phyloP scores from a whole-genome alignment of 2,888 invertebrate genomes.

The Horisme vitalbata region DNA sequence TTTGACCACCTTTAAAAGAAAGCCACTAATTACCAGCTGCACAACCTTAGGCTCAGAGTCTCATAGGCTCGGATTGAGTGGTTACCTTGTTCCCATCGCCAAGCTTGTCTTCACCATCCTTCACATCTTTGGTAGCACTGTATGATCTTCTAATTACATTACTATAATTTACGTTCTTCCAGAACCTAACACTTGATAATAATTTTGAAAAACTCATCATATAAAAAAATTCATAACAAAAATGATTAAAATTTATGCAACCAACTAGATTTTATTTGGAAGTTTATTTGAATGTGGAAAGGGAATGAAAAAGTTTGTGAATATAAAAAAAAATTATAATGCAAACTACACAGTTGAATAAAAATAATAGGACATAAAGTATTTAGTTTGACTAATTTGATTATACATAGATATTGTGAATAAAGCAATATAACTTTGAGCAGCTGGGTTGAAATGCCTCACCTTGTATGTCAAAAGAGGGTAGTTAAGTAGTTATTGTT shows the following conservation, averaged over 20 bases:
- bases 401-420: too few species aligned
- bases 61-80: not conserved
- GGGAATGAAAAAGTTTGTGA: constrained; percentile 13
- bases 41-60: too few species aligned
- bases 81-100: constrained; percentile 5
- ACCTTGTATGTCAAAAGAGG: too few species aligned
- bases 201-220: constrained; percentile 67
- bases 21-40: too few species aligned
- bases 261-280: constrained; percentile 54
- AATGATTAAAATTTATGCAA: constrained; percentile 34
- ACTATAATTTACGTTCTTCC: constrained; percentile 31
- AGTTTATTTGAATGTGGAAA: constrained; percentile 27
- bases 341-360: not conserved
- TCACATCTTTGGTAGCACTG: constrained; percentile 16
- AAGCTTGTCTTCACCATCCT: constrained; percentile 3
- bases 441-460: too few species aligned
- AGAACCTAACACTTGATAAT: constrained; percentile 44
- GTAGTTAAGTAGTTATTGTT: constrained; percentile 44
- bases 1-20: too few species aligned
- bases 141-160: constrained; percentile 27
- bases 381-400: too few species aligned
- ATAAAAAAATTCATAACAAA: constrained; percentile 42
- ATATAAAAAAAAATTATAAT: not conserved
- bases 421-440: too few species aligned
- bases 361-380: too few species aligned